These are phyloP conservation scores for Cathartes aura DNA, from an alignment of 2,113 vertebrate species.

Conservation along the genomic window DNA sequence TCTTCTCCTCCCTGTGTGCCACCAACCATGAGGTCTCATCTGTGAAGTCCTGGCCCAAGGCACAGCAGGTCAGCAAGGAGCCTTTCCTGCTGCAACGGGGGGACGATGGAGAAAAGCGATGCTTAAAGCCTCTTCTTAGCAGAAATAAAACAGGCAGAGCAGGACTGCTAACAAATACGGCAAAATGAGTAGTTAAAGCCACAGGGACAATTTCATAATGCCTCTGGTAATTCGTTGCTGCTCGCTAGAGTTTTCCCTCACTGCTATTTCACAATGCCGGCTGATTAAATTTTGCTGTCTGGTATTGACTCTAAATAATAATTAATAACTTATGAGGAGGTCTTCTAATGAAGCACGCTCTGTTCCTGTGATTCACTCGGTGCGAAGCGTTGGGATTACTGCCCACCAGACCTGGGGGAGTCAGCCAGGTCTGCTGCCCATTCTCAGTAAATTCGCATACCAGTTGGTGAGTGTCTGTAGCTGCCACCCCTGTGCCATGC, in stretches of 20 bases:
- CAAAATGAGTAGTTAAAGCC: background rate
- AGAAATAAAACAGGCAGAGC: background rate
- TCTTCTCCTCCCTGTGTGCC: background rate
- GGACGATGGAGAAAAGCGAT: background rate
- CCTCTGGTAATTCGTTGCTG: background rate
- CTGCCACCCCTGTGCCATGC: background rate
- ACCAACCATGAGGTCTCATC: background rate
- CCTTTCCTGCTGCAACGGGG: fast-evolving
- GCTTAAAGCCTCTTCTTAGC: background rate
- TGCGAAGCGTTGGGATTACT: background rate
- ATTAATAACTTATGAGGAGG: slow-evolving; percentile 42
- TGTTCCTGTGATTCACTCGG: background rate
- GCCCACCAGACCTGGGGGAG: background rate
- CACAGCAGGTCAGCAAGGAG: background rate
- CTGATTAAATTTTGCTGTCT: slow-evolving; percentile 50
- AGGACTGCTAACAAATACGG: background rate
- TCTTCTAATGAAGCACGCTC: background rate
- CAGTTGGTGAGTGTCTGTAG: background rate
- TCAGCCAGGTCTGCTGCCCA: background rate
- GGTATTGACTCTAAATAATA: slow-evolving; percentile 44
- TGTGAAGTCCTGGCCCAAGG: fast-evolving
- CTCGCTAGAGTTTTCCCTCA: background rate
- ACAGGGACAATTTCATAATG: background rate
- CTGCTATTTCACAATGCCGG: background rate
- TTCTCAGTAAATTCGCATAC: background rate